A percentile compares a stretch with the other conserved stretches of the same genome.
These are phyloP conservation scores for Gallinago paraguaiae DNA, from an alignment of 2,113 vertebrate species.

Conservation along the genomic window DNA sequence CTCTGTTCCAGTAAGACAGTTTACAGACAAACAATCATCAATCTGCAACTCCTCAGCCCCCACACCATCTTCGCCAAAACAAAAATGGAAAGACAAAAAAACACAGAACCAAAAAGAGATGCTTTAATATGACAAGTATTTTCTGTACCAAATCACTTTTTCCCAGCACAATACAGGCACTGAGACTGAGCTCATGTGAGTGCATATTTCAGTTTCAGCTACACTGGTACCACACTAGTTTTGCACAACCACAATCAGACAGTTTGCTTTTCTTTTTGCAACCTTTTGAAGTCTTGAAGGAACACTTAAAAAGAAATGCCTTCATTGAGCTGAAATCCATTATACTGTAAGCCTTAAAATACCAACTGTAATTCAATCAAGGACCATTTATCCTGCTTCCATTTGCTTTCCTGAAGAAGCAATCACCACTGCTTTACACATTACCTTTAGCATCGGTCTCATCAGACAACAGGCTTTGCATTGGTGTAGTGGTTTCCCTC, in stretches of 20 bases:
- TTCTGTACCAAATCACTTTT: not conserved
- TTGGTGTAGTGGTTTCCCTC: not conserved
- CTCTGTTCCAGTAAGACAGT: constrained; percentile 2
- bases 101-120: not conserved
- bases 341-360: not conserved
- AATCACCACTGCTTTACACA: not conserved
- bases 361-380: not conserved
- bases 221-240: not conserved
- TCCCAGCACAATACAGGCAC: not conserved
- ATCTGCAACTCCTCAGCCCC: not conserved
- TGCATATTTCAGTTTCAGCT: not conserved
- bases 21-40: constrained; percentile 50
- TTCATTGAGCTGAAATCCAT: not conserved
- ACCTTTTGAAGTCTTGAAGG: not conserved
- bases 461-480: not conserved
- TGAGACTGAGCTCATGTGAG: not conserved
- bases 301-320: not conserved
- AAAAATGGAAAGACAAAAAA: constrained; percentile 39
- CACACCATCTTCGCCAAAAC: not conserved
- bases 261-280: not conserved
- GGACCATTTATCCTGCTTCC: not conserved
- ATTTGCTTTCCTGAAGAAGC: not conserved
- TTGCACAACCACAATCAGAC: not conserved
- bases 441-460: not conserved
- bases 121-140: not conserved